Percentiles rank a stretch among this genome's conserved stretches.
Evolutionary conservation across 2,888 invertebrate species (phyloP).

Genomic region (Nematopogon swammerdamellus): DNA sequence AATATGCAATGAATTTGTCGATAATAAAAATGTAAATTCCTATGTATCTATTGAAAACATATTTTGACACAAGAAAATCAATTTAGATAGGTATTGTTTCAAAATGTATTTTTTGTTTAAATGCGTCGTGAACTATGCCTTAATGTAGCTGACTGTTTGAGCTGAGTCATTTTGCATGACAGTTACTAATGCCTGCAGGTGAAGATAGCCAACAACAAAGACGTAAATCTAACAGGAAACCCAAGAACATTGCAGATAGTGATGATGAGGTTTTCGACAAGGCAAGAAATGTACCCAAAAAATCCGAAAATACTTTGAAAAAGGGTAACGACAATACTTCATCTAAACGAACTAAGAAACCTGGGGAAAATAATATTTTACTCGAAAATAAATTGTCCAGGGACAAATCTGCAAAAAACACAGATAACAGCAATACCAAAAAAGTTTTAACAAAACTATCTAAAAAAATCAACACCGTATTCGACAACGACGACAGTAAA

Average conservation of each 20-base stretch:
- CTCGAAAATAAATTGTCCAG: too few relatives aligned
- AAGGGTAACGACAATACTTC: too few relatives aligned
- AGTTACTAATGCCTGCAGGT: conserved; percentile 60
- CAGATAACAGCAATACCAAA: too few relatives aligned
- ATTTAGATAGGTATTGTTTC: conserved; percentile 2
- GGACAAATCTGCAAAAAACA: too few relatives aligned
- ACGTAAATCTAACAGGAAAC: conserved; percentile 44
- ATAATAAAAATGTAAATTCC: too few relatives aligned
- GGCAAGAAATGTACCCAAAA: conserved; percentile 15
- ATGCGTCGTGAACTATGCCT: conserved; percentile 33
- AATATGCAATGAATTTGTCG: conserved; percentile 20
- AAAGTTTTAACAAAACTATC: too few relatives aligned
- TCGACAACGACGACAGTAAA: conserved; percentile 17
- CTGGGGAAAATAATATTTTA: too few relatives aligned
- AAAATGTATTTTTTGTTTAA: conserved; percentile 22
- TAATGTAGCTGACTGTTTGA: conserved; percentile 49
- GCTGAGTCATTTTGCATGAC: conserved; percentile 59
- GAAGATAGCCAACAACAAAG: conserved; percentile 51
- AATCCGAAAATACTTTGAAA: too few relatives aligned
- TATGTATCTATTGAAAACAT: conserved; percentile 21
- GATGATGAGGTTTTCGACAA: conserved; percentile 32
- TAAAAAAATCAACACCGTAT: too few relatives aligned
- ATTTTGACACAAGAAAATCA: conserved; percentile 26
- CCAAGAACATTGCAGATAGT: conserved; percentile 53
- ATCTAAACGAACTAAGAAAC: too few relatives aligned